phyloP scores from a whole-genome alignment of 2,888 invertebrate genomes.

The Selenia dentaria region DNA sequence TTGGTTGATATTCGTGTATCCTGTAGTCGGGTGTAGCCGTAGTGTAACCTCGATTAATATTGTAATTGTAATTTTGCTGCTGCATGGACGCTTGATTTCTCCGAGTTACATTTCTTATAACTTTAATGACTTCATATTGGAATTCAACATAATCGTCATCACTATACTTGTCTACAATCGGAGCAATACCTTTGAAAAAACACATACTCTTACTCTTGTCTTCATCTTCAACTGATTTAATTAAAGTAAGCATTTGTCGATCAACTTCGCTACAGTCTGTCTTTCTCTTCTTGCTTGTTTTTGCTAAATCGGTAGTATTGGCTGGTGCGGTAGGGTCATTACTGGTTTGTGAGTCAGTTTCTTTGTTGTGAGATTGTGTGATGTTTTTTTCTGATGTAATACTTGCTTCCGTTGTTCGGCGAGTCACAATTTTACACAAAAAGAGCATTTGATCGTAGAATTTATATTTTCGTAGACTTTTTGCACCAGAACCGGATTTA shows the following conservation, averaged over 20 bases:
- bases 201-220: slow-evolving; percentile 26
- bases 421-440: slow-evolving; percentile 28
- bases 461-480: too few species aligned
- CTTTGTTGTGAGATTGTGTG: slow-evolving; percentile 34
- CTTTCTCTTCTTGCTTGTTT: slow-evolving; percentile 37
- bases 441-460: slow-evolving; percentile 32
- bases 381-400: slow-evolving; percentile 32
- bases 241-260: slow-evolving; percentile 29
- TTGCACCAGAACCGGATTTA: too few species aligned
- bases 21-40: slow-evolving; percentile 12
- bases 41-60: slow-evolving; percentile 5
- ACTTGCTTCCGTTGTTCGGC: slow-evolving; percentile 34
- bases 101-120: slow-evolving; percentile 33
- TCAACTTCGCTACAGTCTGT: slow-evolving; percentile 31
- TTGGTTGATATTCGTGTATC: slow-evolving; percentile 7
- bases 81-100: slow-evolving; percentile 18
- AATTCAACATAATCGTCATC: slow-evolving; percentile 39
- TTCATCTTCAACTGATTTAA: slow-evolving; percentile 21
- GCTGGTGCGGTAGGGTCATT: slow-evolving; percentile 35
- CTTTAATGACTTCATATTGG: slow-evolving; percentile 35
- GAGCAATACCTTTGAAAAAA: slow-evolving; percentile 36
- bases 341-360: slow-evolving; percentile 37
- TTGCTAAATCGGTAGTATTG: slow-evolving; percentile 32
- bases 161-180: slow-evolving; percentile 36
- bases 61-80: slow-evolving; percentile 10